Base-by-base conservation (phyloP, 2,797 vertebrate genomes). In the Apogon talboti region DNA sequence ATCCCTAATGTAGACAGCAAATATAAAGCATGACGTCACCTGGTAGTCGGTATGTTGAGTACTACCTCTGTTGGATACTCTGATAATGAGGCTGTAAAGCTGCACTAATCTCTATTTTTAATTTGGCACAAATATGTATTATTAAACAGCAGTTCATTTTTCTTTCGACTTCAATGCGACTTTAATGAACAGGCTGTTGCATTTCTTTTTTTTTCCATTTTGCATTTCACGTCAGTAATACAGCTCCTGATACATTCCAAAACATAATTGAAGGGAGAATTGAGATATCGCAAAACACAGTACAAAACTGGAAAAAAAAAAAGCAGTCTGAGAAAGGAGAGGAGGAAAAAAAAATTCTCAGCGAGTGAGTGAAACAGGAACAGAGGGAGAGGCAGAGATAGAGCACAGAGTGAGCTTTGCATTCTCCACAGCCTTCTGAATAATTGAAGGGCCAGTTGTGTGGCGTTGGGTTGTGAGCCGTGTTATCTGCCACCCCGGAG, bases 381-480 rank as follows among this genome's bases (percentile, higher is more conserved):
- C 37, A 61, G 47, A 52, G 35, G 16, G 28, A 38, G 49, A 64
- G 56, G 68, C 15, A 65, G 65, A 51, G 68, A 71, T 11, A 24
- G 58, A 76, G 69, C 19, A 0, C 0, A 58, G 67, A 53, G 70
- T 12, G 37, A 81, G 69, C 69, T 28, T n/a, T 35, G 65, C 71
- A 41, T 77, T 77, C 65, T 62, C 82, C 74, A 76, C 70, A 51
- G 51, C 40, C 72, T 77, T 46, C 65, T 92, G 85, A 90, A 92
- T 90, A 85, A 91, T 90, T 84, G 63, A 91, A 80, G 46, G 56
- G 7, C 45, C 71, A 73, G 82, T 85, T 84, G 81, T 81, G 81
- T 74, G 79, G 79, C 44, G 46, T 24, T 56, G 69, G 77, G 52
- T 41, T 83, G 79, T 57, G 80, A 84, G 79, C 64, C 7, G 61